phyloP scores from a whole-genome alignment of 2,888 invertebrate genomes.

The Eurytoma adleriae region DNA sequence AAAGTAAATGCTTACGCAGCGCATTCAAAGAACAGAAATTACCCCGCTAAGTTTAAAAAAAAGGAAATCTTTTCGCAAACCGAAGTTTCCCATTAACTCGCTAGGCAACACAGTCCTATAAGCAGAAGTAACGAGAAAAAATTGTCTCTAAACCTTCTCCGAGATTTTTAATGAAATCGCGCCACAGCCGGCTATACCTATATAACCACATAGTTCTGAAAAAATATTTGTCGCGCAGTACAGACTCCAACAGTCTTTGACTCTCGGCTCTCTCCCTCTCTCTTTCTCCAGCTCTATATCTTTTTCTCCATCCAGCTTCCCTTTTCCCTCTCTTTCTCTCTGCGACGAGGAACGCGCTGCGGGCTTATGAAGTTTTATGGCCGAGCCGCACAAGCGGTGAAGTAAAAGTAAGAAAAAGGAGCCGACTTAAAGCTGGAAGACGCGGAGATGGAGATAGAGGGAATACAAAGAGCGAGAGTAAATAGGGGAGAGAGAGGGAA shows the following conservation, averaged over 20 bases:
- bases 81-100: conserved; percentile 37
- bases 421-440: conserved; percentile 17
- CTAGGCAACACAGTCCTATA: not conserved
- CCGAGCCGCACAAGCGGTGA: not conserved
- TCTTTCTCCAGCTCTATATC: conserved; percentile 7
- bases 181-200: not conserved
- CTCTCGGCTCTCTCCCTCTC: not conserved
- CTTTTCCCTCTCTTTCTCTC: conserved; percentile 8
- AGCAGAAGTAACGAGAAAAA: conserved; percentile 32
- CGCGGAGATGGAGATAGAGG: conserved; percentile 7
- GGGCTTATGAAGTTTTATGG: conserved; percentile 55
- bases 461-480: conserved; percentile 3
- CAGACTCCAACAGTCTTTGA: not conserved
- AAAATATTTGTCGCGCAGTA: conserved; percentile 37
- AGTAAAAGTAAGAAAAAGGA: conserved; percentile 46
- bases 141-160: conserved; percentile 21
- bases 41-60: too few species aligned
- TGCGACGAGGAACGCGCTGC: conserved; percentile 6
- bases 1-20: too few species aligned
- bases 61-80: not conserved
- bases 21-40: too few species aligned
- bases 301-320: not conserved
- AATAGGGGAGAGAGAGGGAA: conserved; percentile 21
- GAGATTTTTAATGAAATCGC: conserved; percentile 45
- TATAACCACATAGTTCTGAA: not conserved